phyloP scores from a whole-genome alignment of 2,113 vertebrate species.

The Alosa alosa region DNA sequence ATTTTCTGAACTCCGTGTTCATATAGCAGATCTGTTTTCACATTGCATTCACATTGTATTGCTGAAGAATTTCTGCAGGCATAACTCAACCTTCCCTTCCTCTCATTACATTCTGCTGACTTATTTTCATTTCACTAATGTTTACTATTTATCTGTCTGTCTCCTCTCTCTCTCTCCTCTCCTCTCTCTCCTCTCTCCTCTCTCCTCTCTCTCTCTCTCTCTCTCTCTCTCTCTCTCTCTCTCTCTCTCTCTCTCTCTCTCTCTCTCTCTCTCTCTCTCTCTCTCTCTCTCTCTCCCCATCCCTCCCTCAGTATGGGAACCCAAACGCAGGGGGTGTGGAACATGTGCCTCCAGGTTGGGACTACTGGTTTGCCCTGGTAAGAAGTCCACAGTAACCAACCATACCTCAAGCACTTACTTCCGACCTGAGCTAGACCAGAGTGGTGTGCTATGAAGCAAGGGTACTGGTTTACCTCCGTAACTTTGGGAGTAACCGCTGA shows the following conservation, averaged over 20 bases:
- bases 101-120: background rate
- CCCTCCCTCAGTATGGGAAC: constrained; percentile 80
- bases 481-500: too few relatives aligned
- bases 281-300: background rate
- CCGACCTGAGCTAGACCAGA: too few relatives aligned
- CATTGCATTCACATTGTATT: background rate
- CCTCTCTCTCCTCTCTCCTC: too few relatives aligned
- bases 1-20: background rate
- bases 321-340: constrained; percentile 84
- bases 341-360: constrained; percentile 91
- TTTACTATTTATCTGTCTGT: background rate
- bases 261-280: background rate
- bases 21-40: background rate
- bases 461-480: too few relatives aligned
- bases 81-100: too few relatives aligned
- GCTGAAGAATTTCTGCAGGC: background rate
- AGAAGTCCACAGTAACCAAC: constrained; percentile 43
- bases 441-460: too few relatives aligned
- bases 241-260: background rate
- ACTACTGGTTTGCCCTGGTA: constrained; percentile 92
- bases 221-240: background rate
- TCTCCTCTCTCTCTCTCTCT: background rate
- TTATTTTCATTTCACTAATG: background rate
- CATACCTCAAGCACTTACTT: too few relatives aligned
- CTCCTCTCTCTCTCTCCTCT: background rate